Conservation (phyloP, 2,888 invertebrate species). For the Cyclophora albipunctata region DNA sequence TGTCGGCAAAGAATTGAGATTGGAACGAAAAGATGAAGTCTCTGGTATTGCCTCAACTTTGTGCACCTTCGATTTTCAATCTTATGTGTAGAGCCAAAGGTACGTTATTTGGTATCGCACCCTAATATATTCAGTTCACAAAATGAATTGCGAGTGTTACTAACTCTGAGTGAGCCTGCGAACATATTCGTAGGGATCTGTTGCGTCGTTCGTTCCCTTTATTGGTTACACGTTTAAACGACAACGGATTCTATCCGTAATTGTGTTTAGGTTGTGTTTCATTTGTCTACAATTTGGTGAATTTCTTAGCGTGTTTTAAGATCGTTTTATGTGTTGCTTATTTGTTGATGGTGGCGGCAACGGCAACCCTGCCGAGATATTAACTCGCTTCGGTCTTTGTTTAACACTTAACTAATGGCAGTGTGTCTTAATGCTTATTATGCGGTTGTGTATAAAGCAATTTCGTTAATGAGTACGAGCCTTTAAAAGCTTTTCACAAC, state of each 20-base stretch:
- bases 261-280: conserved; percentile 52
- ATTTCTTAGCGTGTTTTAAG: conserved; percentile 47
- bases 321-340: conserved; percentile 55
- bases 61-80: conserved; percentile 40
- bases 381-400: conserved; percentile 42
- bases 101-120: conserved; percentile 46
- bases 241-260: conserved; percentile 49
- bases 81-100: conserved; percentile 43
- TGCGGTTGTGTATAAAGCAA: conserved; percentile 6
- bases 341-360: conserved; percentile 48
- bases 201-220: conserved; percentile 63
- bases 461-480: too few species aligned
- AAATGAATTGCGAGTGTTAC: conserved; percentile 75
- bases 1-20: conserved; percentile 38
- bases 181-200: conserved; percentile 73
- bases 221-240: conserved; percentile 53
- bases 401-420: conserved; percentile 40
- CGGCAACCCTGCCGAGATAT: conserved; percentile 41
- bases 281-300: conserved; percentile 34
- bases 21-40: conserved; percentile 31
- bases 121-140: conserved; percentile 73
- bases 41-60: conserved; percentile 53
- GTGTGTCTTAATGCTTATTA: conserved; percentile 25
- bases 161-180: conserved; percentile 72
- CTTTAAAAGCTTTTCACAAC: too few species aligned